Percentiles rank a stretch among this genome's conserved stretches.
Conservation (phyloP, 2,797 vertebrate species). For the Rhinophrynus dorsalis region DNA sequence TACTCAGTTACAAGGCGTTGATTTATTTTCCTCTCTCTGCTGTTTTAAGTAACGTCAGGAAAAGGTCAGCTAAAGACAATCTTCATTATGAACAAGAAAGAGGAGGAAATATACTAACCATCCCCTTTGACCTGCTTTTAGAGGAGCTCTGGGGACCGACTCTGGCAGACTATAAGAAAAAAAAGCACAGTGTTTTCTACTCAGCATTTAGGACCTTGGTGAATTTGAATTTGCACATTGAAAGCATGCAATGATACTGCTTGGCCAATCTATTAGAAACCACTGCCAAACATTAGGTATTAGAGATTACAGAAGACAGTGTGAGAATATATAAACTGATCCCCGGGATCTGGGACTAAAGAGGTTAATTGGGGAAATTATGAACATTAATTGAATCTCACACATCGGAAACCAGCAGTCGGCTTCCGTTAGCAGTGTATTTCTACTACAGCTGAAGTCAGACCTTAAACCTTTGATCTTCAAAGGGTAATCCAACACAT, state of each 20-base stretch:
- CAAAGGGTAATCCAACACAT: too few species aligned
- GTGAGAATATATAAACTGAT: too few species aligned
- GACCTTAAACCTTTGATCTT: too few species aligned
- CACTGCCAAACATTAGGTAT: neutral
- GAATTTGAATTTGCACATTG: neutral
- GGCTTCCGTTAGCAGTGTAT: too few species aligned
- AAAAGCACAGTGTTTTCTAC: neutral
- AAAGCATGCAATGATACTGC: neutral
- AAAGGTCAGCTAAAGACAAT: too few species aligned
- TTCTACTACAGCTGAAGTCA: too few species aligned
- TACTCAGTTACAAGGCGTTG: too few species aligned
- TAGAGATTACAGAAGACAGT: neutral
- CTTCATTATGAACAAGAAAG: slow-evolving; percentile 18
- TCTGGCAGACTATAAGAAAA: neutral
- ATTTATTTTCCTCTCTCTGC: neutral
- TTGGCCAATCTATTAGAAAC: neutral
- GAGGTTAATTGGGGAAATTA: too few species aligned
- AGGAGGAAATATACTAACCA: neutral
- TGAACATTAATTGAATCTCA: too few species aligned
- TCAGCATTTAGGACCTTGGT: slow-evolving; percentile 15
- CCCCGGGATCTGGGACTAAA: too few species aligned
- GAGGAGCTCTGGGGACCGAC: neutral
- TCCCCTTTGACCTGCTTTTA: neutral
- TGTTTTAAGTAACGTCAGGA: neutral
- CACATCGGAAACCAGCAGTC: too few species aligned